Evolutionary conservation across 2,113 vertebrate species (phyloP), one percentile per base, ranked within the genome.

Genomic region (Syngnathus floridae): DNA sequence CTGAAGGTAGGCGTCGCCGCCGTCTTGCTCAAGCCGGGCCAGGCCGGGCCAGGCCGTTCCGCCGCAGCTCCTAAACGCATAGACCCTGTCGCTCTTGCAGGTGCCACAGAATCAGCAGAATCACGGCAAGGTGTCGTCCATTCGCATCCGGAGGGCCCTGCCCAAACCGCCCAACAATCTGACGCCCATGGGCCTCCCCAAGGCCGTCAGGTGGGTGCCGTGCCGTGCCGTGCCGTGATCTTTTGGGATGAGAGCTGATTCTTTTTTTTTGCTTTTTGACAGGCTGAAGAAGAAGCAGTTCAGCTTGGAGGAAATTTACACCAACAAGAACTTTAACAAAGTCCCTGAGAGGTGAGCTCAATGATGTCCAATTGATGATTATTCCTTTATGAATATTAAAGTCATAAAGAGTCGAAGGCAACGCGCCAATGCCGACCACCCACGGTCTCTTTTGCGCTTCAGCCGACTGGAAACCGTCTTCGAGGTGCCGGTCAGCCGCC

Each of bases 221-320:
- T 5, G 26, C 17, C 13, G 26, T 26, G 51, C 1, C 4, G n/a
- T 3, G 9, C 26, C 26, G 26, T 3, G 2, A 31, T 3, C 26
- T 31, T 31, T 31, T 10, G 2, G n/a, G n/a, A 3, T 62, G 3
- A 45, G 17, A 67, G 77, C 10, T 19, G 22, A 21, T 16, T 64
- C 36, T 22, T 22, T 66, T 8, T 12, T 0, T 35, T 40, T n/a
- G 45, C 12, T 69, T 36, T 62, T 1, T 74, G 8, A n/a, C 78
- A 96, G 94, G 82, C 77, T 93, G 72, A 93, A 95, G 69, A 96
- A 96, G 88, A 94, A 95, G 67, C 91, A 93, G 77, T 96, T 96
- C 66, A 96, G 92, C 65, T 78, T 96, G 83, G 94, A 96, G 73
- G 94, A 96, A 85, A 95, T 96, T 82, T 96, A 96, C 74, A 96